These are phyloP conservation scores for Petrocephalus schoutedeni DNA, from an alignment of 2,797 vertebrate species.

Conservation along the genomic window DNA sequence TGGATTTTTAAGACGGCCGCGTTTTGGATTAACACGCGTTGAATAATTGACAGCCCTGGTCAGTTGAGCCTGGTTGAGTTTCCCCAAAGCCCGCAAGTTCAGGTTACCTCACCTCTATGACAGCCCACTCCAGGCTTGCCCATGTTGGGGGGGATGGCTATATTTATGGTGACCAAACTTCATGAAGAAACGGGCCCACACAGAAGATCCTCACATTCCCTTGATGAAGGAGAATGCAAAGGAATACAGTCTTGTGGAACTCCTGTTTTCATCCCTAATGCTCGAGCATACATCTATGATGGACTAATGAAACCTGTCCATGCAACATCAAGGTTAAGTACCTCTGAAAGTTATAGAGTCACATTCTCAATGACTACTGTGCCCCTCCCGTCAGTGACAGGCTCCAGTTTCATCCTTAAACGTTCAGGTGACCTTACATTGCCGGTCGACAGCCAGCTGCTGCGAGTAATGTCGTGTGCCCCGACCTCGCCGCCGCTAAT, in stretches of 20 bases:
- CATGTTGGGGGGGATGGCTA: neutral
- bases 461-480: neutral
- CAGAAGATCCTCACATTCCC: neutral
- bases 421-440: conserved; percentile 41
- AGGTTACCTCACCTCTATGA: conserved; percentile 47
- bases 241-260: neutral
- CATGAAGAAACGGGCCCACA: neutral
- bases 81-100: conserved; percentile 45
- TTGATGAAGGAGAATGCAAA: neutral
- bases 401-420: conserved; percentile 11
- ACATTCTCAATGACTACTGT: neutral
- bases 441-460: conserved; percentile 35
- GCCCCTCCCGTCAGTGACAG: neutral
- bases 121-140: neutral
- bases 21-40: conserved; percentile 65
- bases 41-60: conserved; percentile 62
- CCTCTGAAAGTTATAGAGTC: neutral
- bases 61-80: conserved; percentile 59
- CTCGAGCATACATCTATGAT: neutral
- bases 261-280: neutral
- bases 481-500: conserved; percentile 13
- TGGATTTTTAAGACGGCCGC: conserved; percentile 57
- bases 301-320: neutral
- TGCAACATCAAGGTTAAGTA: conserved; percentile 9
- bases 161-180: neutral